Conservation (phyloP, 2,797 vertebrate species). For the Rousettus madagascariensis region DNA sequence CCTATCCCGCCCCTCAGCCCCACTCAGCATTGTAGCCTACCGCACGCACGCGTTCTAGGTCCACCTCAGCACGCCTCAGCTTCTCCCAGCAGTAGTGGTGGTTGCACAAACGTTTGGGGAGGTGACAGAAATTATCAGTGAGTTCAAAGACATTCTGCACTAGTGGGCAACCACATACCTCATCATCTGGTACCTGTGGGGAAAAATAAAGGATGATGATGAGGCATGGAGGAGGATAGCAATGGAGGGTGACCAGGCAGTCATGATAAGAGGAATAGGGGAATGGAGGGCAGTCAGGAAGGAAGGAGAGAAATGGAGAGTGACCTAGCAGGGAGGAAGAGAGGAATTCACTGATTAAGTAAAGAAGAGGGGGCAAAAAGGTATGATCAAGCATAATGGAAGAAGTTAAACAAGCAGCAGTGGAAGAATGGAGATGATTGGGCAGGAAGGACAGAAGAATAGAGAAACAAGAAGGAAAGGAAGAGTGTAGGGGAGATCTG, state of each 20-base stretch:
- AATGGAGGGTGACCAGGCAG: background rate
- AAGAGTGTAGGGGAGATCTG: background rate
- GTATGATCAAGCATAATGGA: background rate
- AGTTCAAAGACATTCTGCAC: slow-evolving; percentile 92
- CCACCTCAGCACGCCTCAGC: slow-evolving; percentile 91
- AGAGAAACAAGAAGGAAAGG: background rate
- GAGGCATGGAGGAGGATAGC: background rate
- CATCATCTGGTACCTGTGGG: slow-evolving; percentile 87
- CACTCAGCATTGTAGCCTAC: slow-evolving; percentile 75
- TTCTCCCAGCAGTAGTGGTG: slow-evolving; percentile 96
- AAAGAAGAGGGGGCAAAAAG: background rate
- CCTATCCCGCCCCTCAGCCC: background rate
- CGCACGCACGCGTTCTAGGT: slow-evolving; percentile 91
- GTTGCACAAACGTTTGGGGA: slow-evolving; percentile 92
- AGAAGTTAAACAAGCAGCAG: background rate
- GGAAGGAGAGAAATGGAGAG: background rate
- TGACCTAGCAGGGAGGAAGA: background rate
- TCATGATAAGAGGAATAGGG: background rate
- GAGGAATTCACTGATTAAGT: background rate
- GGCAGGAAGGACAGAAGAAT: background rate
- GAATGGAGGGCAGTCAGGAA: background rate
- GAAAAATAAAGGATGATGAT: background rate
- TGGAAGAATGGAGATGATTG: background rate
- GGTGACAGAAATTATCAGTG: slow-evolving; percentile 91
- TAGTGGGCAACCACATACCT: slow-evolving; percentile 93